These are phyloP conservation scores for Drosophila flavopinicola DNA, from an alignment of 2,888 invertebrate species.

Conservation along the genomic window DNA sequence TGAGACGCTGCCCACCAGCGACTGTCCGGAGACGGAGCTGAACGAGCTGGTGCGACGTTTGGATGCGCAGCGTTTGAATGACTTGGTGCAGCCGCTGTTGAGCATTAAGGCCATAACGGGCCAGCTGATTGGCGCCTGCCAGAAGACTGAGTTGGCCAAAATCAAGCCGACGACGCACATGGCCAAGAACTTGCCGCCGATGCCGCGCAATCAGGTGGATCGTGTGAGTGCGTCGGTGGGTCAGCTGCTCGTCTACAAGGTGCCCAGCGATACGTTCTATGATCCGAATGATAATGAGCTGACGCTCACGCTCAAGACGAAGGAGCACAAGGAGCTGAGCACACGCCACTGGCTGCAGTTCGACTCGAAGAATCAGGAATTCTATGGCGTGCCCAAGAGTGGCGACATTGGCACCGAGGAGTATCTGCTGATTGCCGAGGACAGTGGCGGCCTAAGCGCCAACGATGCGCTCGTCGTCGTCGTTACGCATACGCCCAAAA, in stretches of 20 bases:
- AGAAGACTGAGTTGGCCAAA: slow-evolving; percentile 85
- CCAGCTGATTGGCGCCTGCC: slow-evolving; percentile 89
- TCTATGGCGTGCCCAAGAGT: slow-evolving; percentile 92
- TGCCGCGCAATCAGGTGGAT: slow-evolving; percentile 93
- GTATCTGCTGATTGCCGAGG: slow-evolving; percentile 92
- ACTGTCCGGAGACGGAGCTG: slow-evolving; percentile 91
- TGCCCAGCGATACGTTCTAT: slow-evolving; percentile 95
- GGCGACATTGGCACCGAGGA: slow-evolving; percentile 90
- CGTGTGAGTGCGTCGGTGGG: slow-evolving; percentile 93
- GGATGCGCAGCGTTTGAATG: slow-evolving; percentile 85
- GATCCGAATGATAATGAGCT: slow-evolving; percentile 94
- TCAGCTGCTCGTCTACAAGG: slow-evolving; percentile 91
- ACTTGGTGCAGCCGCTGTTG: slow-evolving; percentile 88
- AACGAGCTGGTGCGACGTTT: slow-evolving; percentile 86
- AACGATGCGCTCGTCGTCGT: slow-evolving; percentile 92
- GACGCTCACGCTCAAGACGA: slow-evolving; percentile 89
- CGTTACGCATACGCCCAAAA: slow-evolving; percentile 87
- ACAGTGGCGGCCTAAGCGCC: slow-evolving; percentile 90
- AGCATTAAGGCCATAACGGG: slow-evolving; percentile 88
- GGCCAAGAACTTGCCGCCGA: slow-evolving; percentile 89
- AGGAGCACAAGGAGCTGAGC: slow-evolving; percentile 88
- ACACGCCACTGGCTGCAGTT: slow-evolving; percentile 94
- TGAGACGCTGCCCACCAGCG: slow-evolving; percentile 90
- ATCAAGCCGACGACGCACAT: slow-evolving; percentile 86
- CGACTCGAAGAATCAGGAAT: slow-evolving; percentile 93